Evolutionary conservation across 2,113 vertebrate genomes (phyloP), one percentile per base, ranked within the genome.

Genomic region (Apteryx mantelli): DNA sequence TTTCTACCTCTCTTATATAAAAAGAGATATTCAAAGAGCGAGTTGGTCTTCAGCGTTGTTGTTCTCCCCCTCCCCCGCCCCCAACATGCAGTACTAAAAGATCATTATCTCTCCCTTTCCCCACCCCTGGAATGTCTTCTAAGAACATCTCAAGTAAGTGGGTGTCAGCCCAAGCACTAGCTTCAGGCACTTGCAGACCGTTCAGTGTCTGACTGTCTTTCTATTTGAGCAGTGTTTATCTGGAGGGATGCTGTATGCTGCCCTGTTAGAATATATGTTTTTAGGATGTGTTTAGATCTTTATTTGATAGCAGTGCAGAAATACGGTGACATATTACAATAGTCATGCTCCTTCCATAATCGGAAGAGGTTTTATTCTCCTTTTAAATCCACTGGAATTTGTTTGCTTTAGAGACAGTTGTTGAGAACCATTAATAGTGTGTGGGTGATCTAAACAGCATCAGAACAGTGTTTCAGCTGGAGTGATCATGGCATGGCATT

Each of bases 371-470:
- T 91, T 89, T 84, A 50, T 42, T 65, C 64, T 48, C 73, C 66
- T 91, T 85, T 68, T 84, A 21, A 50, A 73, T 44, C 52, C 52
- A 17, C 4, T 94, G 87, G 95, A 69, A 95, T 94, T 64, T 91
- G 89, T 96, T 96, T 95, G 86, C 79, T 82, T 88, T 93, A 94
- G 95, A 89, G 78, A 94, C 78, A 0, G 75, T 94, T 89, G 84
- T 88, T 88, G 87, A 82, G 91, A 87, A 34, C 91, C 63, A 38
- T 53, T 76, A 73, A 65, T 65, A 81, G 89, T 0, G 2, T 34
- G 7, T 61, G 78, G 73, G 30, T 0, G 9, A 61, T 61, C 55
- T n/a, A 48, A 85, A 30, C 70, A 64, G 55, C 83, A 63, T 73
- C 77, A 71, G 52, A 58, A 32, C 21, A 13, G 3, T 22, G 68